These are phyloP conservation scores for Triplophysa yarkandensis DNA, from an alignment of 2,797 vertebrate genomes.

Conservation along the genomic window DNA sequence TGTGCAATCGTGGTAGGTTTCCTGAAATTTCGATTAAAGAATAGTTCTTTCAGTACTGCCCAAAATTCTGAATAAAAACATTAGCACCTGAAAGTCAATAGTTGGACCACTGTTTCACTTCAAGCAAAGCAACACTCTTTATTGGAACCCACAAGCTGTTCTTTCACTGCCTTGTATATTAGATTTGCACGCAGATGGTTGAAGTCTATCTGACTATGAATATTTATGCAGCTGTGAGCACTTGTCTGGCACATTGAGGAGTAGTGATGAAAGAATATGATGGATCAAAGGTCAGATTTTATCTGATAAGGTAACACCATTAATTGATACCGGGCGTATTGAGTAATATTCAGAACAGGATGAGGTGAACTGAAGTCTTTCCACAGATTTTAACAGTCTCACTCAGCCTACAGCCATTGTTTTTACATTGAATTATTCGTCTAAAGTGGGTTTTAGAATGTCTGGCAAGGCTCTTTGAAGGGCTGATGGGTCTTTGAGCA, in stretches of 20 bases:
- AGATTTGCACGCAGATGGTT: constrained; percentile 51
- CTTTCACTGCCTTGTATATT: constrained; percentile 16
- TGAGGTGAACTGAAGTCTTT: background rate
- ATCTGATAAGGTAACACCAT: constrained; percentile 51
- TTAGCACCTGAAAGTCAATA: background rate
- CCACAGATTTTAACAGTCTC: constrained; percentile 19
- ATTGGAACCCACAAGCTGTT: constrained; percentile 21
- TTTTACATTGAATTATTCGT: constrained; percentile 37
- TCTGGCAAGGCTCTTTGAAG: constrained; percentile 29
- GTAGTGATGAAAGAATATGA: constrained; percentile 43
- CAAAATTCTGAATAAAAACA: background rate
- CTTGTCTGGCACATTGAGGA: constrained; percentile 49
- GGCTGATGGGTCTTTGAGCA: constrained; percentile 31
- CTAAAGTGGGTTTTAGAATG: constrained; percentile 32
- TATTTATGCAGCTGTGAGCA: constrained; percentile 57
- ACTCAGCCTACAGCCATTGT: constrained; percentile 19
- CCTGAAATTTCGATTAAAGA: background rate
- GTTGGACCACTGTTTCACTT: background rate
- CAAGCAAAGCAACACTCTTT: background rate
- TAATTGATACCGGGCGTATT: constrained; percentile 40
- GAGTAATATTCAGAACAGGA: background rate
- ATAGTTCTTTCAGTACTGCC: background rate
- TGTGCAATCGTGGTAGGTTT: background rate
- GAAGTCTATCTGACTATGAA: constrained; percentile 53
- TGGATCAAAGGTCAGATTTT: constrained; percentile 53